A percentile compares a stretch with the other conserved stretches of the same genome.
phyloP scores from a whole-genome alignment of 2,113 vertebrate genomes.

The Pampusana beccarii region DNA sequence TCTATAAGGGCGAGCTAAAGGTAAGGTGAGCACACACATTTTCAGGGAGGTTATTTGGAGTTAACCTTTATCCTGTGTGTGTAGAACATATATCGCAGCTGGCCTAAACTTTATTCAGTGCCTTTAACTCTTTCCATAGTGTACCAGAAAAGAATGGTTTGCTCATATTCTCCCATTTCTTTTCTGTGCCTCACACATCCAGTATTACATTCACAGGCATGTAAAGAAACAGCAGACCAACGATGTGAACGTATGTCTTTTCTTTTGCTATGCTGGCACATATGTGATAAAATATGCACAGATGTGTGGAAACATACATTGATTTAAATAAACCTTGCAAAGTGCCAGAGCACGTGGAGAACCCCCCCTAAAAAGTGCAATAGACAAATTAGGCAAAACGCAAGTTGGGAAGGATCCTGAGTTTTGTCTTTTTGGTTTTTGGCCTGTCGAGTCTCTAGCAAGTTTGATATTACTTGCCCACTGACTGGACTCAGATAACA shows the following conservation, averaged over 20 bases:
- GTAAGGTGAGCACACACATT: neutral
- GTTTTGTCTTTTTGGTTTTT: neutral
- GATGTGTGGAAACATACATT: neutral
- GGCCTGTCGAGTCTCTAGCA: neutral
- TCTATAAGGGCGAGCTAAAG: neutral
- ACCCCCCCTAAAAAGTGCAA: neutral
- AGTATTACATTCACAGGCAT: neutral
- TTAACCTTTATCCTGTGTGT: neutral
- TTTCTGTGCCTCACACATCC: neutral
- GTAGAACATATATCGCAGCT: neutral
- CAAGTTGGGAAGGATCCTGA: neutral
- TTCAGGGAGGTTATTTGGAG: neutral
- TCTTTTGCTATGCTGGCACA: neutral
- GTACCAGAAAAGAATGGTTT: neutral
- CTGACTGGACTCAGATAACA: neutral
- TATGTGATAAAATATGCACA: neutral
- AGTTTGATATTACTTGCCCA: neutral
- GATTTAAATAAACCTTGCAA: constrained; percentile 35
- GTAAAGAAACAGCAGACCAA: neutral
- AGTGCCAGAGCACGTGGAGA: constrained; percentile 19
- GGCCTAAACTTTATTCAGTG: neutral
- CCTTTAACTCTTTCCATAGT: neutral
- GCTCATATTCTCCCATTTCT: neutral
- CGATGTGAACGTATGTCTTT: constrained; percentile 14
- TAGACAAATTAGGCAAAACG: neutral